phyloP scores from a whole-genome alignment of 2,113 vertebrate species.

The Taurulus bubalis region DNA sequence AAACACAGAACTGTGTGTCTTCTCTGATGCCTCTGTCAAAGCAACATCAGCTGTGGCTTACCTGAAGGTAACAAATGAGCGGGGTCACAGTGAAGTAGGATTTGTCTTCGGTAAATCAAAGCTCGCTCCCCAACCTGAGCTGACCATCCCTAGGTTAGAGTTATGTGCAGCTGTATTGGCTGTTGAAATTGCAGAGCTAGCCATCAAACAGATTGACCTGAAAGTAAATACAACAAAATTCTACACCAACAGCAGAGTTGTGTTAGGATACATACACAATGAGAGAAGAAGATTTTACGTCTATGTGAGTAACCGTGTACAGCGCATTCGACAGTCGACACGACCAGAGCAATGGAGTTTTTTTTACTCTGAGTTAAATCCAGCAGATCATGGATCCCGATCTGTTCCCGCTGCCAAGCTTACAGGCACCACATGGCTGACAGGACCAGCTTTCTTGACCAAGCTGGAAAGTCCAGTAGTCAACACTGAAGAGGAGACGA shows the following conservation, averaged over 20 bases:
- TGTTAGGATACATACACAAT: background rate
- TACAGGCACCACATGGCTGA: background rate
- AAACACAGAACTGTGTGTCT: background rate
- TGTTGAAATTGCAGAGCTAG: background rate
- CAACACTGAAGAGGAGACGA: background rate
- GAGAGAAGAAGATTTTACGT: background rate
- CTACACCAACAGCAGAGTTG: background rate
- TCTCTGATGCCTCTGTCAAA: background rate
- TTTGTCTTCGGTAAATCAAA: background rate
- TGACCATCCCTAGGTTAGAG: background rate
- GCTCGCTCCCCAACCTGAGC: background rate
- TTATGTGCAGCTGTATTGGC: background rate
- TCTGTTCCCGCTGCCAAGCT: background rate
- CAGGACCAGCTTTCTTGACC: background rate
- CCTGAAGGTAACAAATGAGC: background rate
- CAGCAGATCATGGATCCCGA: background rate
- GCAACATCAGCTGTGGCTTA: background rate
- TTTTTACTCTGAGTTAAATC: background rate
- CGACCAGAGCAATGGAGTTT: background rate
- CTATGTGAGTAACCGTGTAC: no score
- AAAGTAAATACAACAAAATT: background rate
- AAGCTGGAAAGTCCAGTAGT: background rate
- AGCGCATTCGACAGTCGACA: background rate
- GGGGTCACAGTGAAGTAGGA: background rate
- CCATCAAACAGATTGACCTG: background rate